Evolutionary conservation across 1,140 invertebrate species (phyloP).

Genomic region (Vanessa tameamea): DNA sequence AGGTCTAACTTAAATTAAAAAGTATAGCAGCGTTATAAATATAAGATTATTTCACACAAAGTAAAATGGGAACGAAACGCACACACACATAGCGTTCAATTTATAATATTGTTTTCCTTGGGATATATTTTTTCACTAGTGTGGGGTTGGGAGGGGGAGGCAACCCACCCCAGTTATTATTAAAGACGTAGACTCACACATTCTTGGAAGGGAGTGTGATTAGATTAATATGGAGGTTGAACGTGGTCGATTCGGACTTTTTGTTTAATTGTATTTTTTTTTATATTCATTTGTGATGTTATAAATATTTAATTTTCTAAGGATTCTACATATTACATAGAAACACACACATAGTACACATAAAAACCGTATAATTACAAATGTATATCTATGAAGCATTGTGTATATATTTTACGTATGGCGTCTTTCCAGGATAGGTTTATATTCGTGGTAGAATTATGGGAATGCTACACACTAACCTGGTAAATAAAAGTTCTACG

Average conservation of each 20-base stretch:
- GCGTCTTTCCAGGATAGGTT: too few species aligned
- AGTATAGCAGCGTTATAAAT: not conserved
- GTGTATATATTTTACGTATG: too few species aligned
- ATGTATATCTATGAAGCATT: too few species aligned
- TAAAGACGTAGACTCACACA: conserved; percentile 79
- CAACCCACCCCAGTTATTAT: conserved; percentile 72
- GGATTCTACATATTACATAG: not conserved
- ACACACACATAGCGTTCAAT: conserved; percentile 58
- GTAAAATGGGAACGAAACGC: conserved; percentile 43
- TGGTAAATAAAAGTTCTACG: too few species aligned
- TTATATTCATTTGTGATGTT: conserved; percentile 12
- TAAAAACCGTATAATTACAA: too few species aligned
- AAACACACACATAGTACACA: too few species aligned
- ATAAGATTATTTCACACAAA: conserved; percentile 20
- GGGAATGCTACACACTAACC: too few species aligned
- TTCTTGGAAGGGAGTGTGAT: conserved; percentile 74
- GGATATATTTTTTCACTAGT: conserved; percentile 80
- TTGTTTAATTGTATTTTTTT: conserved; percentile 33
- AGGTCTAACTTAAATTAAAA: not conserved
- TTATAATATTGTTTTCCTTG: conserved; percentile 80
- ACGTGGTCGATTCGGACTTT: conserved; percentile 32
- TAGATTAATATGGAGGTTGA: conserved; percentile 71
- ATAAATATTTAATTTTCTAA: conserved; percentile 11
- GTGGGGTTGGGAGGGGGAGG: conserved; percentile 50
- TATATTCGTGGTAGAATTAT: too few species aligned